A percentile compares a stretch with the other conserved stretches of the same genome.
phyloP scores from a whole-genome alignment of 2,113 vertebrate species.

The Calypte anna region DNA sequence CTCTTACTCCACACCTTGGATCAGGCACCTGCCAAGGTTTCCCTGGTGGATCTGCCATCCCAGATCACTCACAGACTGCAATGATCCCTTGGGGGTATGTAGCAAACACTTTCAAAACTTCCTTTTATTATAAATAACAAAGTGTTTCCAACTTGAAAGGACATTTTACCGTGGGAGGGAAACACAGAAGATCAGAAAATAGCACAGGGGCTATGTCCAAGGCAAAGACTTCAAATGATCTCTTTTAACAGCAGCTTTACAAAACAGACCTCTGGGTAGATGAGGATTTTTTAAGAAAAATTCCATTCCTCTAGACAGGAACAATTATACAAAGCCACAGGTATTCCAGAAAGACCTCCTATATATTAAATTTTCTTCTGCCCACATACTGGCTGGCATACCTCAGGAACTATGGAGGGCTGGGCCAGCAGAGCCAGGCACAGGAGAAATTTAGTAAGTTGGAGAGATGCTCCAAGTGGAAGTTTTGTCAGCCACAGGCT shows the following conservation, averaged over 20 bases:
- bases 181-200: not conserved
- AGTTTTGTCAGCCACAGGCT: not conserved
- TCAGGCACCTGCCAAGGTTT: not conserved
- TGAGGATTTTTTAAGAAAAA: constrained; percentile 7
- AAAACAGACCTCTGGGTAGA: not conserved
- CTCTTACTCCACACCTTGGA: not conserved
- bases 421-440: not conserved
- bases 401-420: not conserved
- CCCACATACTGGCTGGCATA: not conserved
- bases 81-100: not conserved
- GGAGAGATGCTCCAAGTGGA: not conserved
- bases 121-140: constrained; percentile 1
- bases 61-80: accelerated
- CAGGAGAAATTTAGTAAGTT: not conserved
- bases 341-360: not conserved
- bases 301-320: not conserved
- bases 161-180: not conserved
- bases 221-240: not conserved
- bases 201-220: not conserved
- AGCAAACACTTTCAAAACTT: not conserved
- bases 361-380: not conserved
- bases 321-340: not conserved
- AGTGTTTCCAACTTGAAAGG: not conserved
- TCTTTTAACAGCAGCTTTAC: not conserved
- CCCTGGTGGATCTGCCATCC: not conserved